A percentile compares a stretch with the other conserved stretches of the same genome.
Conservation (phyloP, 2,888 invertebrate species). For the Coecobrya sp. region DNA sequence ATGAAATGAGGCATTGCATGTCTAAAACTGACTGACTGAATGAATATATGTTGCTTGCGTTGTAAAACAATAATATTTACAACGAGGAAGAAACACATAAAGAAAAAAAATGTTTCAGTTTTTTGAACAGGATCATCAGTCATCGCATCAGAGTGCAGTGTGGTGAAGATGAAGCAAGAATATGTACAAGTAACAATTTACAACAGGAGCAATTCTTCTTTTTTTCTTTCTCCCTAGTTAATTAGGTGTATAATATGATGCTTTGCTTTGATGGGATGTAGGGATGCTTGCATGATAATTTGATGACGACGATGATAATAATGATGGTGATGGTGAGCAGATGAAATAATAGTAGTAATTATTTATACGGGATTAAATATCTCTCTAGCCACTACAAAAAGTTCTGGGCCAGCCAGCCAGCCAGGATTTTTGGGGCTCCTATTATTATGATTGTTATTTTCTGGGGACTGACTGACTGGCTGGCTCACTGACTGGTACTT, state of each 20-base stretch:
- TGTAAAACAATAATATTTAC: conserved; percentile 25
- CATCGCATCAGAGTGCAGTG: conserved; percentile 38
- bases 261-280: neutral
- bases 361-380: conserved; percentile 70
- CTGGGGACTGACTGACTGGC: conserved; percentile 21
- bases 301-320: conserved; percentile 27
- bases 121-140: conserved; percentile 52
- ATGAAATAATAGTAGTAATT: conserved; percentile 69
- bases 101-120: neutral
- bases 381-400: neutral
- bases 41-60: conserved; percentile 3
- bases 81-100: conserved; percentile 3
- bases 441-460: conserved; percentile 42
- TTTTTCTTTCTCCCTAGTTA: conserved; percentile 25
- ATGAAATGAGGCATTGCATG: conserved; percentile 51
- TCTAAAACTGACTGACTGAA: neutral
- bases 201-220: conserved; percentile 8
- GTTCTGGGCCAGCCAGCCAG: conserved; percentile 3
- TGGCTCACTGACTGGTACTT: neutral
- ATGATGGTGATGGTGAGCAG: conserved; percentile 57
- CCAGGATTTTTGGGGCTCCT: neutral
- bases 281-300: conserved; percentile 16
- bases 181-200: conserved; percentile 40
- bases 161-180: neutral
- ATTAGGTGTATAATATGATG: conserved; percentile 60